Conservation (phyloP, 2,113 vertebrate genomes). For the Ameiurus melas region DNA sequence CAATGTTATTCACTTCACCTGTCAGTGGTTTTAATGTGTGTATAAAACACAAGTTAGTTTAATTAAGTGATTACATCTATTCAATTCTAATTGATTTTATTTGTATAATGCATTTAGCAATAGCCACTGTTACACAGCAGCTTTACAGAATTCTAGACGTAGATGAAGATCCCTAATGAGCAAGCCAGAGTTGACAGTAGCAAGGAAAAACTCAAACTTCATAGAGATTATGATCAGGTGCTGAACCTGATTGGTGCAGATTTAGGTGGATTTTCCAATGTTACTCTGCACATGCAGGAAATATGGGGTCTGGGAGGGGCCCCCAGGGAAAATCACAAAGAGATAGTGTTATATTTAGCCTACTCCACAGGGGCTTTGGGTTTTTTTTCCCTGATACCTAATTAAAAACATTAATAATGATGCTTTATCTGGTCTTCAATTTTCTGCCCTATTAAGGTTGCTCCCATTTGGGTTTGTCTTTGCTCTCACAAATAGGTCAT, state of each 20-base stretch:
- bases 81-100: background rate
- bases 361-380: constrained; percentile 60
- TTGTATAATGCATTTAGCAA: background rate
- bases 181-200: background rate
- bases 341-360: constrained; percentile 62
- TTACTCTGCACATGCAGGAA: constrained; percentile 57
- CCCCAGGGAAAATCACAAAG: constrained; percentile 55
- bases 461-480: constrained; percentile 67
- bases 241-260: constrained; percentile 20
- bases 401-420: constrained; percentile 78
- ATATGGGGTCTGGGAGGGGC: constrained; percentile 43
- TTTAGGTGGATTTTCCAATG: constrained; percentile 64
- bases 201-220: background rate
- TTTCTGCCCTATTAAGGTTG: constrained; percentile 71
- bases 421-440: constrained; percentile 75
- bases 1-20: too few relatives aligned
- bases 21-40: too few relatives aligned
- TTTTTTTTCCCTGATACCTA: constrained; percentile 67
- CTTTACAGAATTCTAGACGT: background rate
- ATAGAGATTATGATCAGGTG: background rate
- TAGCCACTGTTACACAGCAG: background rate
- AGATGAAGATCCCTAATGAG: background rate
- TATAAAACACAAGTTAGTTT: background rate
- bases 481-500: constrained; percentile 69
- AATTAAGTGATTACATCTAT: background rate